Percentiles rank a stretch among this genome's conserved stretches.
Evolutionary conservation across 1,140 invertebrate species (phyloP).

Genomic region (Trichomalopsis sarcophagae): DNA sequence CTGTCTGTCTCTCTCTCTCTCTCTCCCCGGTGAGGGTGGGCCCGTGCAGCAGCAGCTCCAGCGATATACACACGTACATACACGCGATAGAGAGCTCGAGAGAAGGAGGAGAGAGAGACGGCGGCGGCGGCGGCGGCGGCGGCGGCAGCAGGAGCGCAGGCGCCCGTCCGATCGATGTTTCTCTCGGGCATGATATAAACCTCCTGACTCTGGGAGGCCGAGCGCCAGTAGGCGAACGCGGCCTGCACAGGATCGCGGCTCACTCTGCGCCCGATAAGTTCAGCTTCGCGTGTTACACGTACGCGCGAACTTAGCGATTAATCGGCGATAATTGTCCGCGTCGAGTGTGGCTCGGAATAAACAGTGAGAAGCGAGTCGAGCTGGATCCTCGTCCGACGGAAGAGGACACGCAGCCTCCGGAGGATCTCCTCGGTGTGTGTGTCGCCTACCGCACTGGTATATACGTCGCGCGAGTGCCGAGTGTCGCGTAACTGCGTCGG

Average conservation of each 20-base stretch:
- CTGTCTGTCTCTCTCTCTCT: too few relatives aligned
- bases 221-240: conserved; percentile 69
- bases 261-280: conserved; percentile 34
- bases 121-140: too few relatives aligned
- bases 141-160: conserved; percentile 63
- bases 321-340: too few relatives aligned
- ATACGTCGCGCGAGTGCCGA: too few relatives aligned
- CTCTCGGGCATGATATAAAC: conserved; percentile 70
- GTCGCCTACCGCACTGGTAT: too few relatives aligned
- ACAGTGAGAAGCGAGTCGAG: too few relatives aligned
- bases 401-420: not conserved
- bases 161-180: conserved; percentile 71
- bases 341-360: too few relatives aligned
- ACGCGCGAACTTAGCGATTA: not conserved
- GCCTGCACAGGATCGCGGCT: conserved; percentile 63
- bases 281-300: too few relatives aligned
- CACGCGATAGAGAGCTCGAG: not conserved
- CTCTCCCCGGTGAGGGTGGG: too few relatives aligned
- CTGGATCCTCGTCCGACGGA: not conserved
- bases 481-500: not conserved
- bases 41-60: too few relatives aligned
- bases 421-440: not conserved
- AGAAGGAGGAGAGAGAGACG: not conserved
- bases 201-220: conserved; percentile 67
- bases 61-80: too few relatives aligned